Percentiles rank a stretch among this genome's conserved stretches.
These are phyloP conservation scores for Dicyrtomina minuta DNA, from an alignment of 2,888 invertebrate genomes.

Conservation along the genomic window DNA sequence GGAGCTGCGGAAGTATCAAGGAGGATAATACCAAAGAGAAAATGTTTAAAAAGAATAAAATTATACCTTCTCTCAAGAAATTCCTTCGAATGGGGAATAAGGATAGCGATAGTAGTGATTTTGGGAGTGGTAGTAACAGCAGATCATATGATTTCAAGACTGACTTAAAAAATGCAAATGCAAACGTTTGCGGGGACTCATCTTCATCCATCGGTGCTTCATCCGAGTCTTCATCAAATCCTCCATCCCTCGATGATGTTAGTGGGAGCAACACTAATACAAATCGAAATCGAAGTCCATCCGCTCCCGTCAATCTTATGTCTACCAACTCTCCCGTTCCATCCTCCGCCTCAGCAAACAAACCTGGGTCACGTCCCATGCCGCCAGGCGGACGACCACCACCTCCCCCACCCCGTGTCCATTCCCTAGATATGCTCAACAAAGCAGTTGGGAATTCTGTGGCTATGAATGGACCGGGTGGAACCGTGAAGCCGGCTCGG, in stretches of 20 bases:
- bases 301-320: too few species aligned
- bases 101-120: neutral
- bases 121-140: neutral
- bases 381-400: slow-evolving; percentile 44
- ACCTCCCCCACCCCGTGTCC: slow-evolving; percentile 52
- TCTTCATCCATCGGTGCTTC: slow-evolving; percentile 12
- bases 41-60: slow-evolving; percentile 48
- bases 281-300: neutral
- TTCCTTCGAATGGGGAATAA: slow-evolving; percentile 46
- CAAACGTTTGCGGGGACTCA: neutral
- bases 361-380: slow-evolving; percentile 29
- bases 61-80: slow-evolving; percentile 51
- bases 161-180: slow-evolving; percentile 19
- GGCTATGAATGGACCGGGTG: slow-evolving; percentile 20
- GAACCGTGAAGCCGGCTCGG: slow-evolving; percentile 43
- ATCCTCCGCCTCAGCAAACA: neutral
- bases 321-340: neutral
- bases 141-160: slow-evolving; percentile 34
- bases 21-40: slow-evolving; percentile 44
- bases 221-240: slow-evolving; percentile 17
- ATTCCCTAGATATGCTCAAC: slow-evolving; percentile 49
- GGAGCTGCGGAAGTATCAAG: slow-evolving; percentile 12
- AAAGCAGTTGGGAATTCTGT: slow-evolving; percentile 36
- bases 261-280: slow-evolving; percentile 11
- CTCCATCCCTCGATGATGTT: neutral